These are phyloP conservation scores for Galerucella nymphaeae DNA, from an alignment of 2,888 invertebrate genomes.

Conservation along the genomic window DNA sequence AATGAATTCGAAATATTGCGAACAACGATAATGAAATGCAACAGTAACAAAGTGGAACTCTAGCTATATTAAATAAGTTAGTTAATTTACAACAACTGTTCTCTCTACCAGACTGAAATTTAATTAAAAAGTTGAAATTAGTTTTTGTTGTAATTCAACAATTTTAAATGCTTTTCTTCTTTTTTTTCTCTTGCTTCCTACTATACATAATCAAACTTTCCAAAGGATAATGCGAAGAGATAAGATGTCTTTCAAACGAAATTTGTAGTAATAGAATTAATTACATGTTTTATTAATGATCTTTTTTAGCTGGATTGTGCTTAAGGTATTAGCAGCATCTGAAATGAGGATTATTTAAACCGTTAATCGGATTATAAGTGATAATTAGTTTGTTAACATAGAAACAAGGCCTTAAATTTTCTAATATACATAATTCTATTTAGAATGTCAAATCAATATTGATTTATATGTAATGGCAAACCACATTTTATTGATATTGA, in stretches of 20 bases:
- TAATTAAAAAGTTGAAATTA: conserved; percentile 66
- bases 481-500: no score
- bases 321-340: background rate
- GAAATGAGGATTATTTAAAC: background rate
- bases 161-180: conserved; percentile 61
- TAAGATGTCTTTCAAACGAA: conserved; percentile 51
- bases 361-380: background rate
- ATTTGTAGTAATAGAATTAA: conserved; percentile 51
- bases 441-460: background rate
- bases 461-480: background rate
- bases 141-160: conserved; percentile 65
- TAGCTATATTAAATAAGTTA: conserved; percentile 59
- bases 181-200: conserved; percentile 15
- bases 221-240: conserved; percentile 56
- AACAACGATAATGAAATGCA: conserved; percentile 47
- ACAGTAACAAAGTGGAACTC: conserved; percentile 48
- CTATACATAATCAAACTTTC: conserved; percentile 58
- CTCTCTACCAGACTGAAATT: conserved; percentile 59
- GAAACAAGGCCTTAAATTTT: background rate
- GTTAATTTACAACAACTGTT: conserved; percentile 62
- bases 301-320: conserved; percentile 19
- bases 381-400: background rate
- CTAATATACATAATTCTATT: background rate
- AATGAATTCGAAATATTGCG: conserved; percentile 45
- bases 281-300: conserved; percentile 52